A percentile compares a stretch with the other conserved stretches of the same genome.
These are phyloP conservation scores for Noctilio leporinus DNA, from an alignment of 2,113 vertebrate species.

Conservation along the genomic window DNA sequence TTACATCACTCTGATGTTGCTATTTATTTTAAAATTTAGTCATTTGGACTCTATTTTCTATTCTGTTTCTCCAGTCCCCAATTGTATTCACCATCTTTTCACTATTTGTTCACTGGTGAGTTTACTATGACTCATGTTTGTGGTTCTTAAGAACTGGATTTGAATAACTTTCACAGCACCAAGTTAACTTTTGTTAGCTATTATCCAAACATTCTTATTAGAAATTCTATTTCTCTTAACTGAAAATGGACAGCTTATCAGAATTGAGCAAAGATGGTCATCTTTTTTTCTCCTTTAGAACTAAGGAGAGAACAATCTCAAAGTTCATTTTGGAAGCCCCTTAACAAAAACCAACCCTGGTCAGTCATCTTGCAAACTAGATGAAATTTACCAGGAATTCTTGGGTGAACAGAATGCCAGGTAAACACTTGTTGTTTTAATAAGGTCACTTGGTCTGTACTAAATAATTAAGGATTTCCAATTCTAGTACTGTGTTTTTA, in stretches of 20 bases:
- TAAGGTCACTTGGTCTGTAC: background rate
- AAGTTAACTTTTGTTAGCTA: background rate
- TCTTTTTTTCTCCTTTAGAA: background rate
- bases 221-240: conserved; percentile 6
- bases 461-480: background rate
- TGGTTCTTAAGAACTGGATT: background rate
- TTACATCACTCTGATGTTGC: background rate
- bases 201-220: background rate
- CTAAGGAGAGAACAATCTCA: background rate
- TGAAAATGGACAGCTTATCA: background rate
- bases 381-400: background rate
- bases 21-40: background rate
- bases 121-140: background rate
- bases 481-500: background rate
- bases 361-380: background rate
- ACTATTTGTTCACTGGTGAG: background rate
- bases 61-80: background rate
- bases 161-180: background rate
- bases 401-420: background rate
- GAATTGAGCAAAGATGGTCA: background rate
- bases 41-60: background rate
- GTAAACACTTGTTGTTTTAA: background rate
- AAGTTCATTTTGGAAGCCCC: background rate
- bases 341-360: background rate
- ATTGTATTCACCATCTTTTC: background rate